These are phyloP conservation scores for Puntigrus tetrazona DNA, from an alignment of 2,113 vertebrate genomes.

Conservation along the genomic window DNA sequence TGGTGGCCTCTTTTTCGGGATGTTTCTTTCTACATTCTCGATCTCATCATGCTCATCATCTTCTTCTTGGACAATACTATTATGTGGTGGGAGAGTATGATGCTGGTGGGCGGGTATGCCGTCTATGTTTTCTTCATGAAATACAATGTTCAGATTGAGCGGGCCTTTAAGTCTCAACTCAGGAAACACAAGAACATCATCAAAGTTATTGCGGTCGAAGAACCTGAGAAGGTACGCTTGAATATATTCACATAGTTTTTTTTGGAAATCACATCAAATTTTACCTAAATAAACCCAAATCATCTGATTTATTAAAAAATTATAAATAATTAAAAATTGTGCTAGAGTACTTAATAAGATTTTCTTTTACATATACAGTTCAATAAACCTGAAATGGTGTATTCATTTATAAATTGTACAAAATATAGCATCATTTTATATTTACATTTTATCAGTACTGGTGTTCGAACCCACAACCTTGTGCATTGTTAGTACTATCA, in stretches of 20 bases:
- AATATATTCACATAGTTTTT: background rate
- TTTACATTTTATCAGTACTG: too few species aligned
- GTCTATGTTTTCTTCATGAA: conserved; percentile 92
- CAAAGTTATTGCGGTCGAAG: conserved; percentile 79
- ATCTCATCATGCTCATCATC: conserved; percentile 90
- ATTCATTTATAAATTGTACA: too few species aligned
- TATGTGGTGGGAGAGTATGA: conserved; percentile 92
- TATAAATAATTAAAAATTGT: too few species aligned
- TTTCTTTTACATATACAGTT: too few species aligned
- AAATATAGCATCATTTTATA: too few species aligned
- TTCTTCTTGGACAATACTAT: conserved; percentile 96
- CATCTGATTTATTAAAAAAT: too few species aligned
- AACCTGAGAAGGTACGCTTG: conserved; percentile 80
- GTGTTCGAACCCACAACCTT: too few species aligned
- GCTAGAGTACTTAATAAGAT: too few species aligned
- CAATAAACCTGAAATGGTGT: too few species aligned
- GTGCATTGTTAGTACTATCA: too few species aligned
- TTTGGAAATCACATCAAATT: too few species aligned
- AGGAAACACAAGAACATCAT: conserved; percentile 80
- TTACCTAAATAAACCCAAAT: too few species aligned
- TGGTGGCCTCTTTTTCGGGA: conserved; percentile 98
- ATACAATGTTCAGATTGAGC: conserved; percentile 83
- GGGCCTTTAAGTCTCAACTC: conserved; percentile 82
- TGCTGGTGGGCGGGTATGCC: conserved; percentile 84
- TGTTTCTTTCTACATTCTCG: conserved; percentile 92